Evolutionary conservation across 1,140 invertebrate species (phyloP), one percentile per base, ranked within the genome.

Genomic region (Pseudobourletiella spinata): DNA sequence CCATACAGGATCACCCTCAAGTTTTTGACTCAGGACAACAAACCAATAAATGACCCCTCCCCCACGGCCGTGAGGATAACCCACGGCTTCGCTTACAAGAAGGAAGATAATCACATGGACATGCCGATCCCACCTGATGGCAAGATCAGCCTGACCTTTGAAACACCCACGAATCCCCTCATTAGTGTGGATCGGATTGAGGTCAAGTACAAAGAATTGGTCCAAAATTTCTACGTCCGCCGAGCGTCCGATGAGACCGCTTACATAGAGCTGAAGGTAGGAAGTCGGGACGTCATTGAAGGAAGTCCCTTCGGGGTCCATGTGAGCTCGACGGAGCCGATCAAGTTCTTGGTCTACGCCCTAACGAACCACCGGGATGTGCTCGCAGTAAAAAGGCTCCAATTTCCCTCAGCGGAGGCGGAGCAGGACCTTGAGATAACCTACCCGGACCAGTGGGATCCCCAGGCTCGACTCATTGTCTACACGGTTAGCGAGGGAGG

Each of bases 21-120:
- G 79, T 73, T 88, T 0, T 72, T 80, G 0, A 82, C 86, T 69
- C 86, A 89, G 67, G 87, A 90, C 76, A 85, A 84, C 29, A 79
- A 78, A 24, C 85, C 86, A 3, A 76, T 90, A 1, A 79, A 81
- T 46, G 82, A 83, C 11, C 72, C 73, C 4, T 80, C 11, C 11
- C 65, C 65, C 76, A 43, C 83, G 84, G 48, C 79, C 82, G 79
- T 87, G 0, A 79, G 74, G 16, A 73, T 90, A 58, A 76, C 78
- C 43, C 81, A 87, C 74, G 79, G 86, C 39, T 86, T 82, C 73
- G 78, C 83, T 43, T 81, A 82, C 71, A 77, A 84, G 71, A 81
- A 78, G 70, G 82, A 81, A 42, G 76, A 81, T 51, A 83, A 82
- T 63, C 80, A 76, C 3, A 78, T 79, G 1, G 76, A 78, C 1